A percentile compares a stretch with the other conserved stretches of the same genome.
phyloP scores from a whole-genome alignment of 2,797 vertebrate genomes.

The Manis javanica region DNA sequence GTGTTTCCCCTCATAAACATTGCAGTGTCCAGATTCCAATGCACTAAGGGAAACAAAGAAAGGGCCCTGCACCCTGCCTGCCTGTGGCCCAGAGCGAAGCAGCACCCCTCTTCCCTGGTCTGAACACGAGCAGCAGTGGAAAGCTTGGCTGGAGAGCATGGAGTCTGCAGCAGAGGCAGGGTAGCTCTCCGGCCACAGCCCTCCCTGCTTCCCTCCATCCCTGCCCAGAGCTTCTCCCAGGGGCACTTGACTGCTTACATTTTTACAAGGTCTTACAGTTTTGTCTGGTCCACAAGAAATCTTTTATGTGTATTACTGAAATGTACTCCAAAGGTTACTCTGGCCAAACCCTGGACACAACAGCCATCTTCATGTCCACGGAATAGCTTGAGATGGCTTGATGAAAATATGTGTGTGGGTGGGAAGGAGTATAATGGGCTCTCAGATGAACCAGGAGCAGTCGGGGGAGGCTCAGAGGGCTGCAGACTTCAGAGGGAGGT shows the following conservation, averaged over 20 bases:
- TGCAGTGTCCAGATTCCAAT: rapidly evolving
- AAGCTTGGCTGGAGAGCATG: too few species aligned
- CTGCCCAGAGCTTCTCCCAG: rapidly evolving
- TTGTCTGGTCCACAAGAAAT: too few species aligned
- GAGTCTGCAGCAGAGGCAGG: rapidly evolving
- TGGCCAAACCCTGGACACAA: not conserved
- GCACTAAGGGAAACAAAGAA: too few species aligned
- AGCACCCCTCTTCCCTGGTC: rapidly evolving
- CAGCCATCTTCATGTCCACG: not conserved
- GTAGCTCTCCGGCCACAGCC: rapidly evolving
- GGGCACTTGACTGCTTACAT: rapidly evolving
- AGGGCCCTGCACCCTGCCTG: rapidly evolving
- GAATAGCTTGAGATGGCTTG: too few species aligned
- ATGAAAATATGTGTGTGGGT: rapidly evolving
- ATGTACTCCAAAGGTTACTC: not conserved
- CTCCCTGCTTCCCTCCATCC: rapidly evolving
- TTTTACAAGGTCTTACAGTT: not conserved
- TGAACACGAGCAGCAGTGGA: too few species aligned
- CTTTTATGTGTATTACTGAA: not conserved
- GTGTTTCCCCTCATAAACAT: rapidly evolving
- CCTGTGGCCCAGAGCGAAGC: not conserved
- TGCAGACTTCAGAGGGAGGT: too few species aligned
- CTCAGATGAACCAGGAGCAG: too few species aligned
- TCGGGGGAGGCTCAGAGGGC: too few species aligned
- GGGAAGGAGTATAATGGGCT: rapidly evolving